A percentile compares a stretch with the other conserved stretches of the same genome.
Evolutionary conservation across 1,140 invertebrate species (phyloP).

Genomic region (Halesus radiatus): DNA sequence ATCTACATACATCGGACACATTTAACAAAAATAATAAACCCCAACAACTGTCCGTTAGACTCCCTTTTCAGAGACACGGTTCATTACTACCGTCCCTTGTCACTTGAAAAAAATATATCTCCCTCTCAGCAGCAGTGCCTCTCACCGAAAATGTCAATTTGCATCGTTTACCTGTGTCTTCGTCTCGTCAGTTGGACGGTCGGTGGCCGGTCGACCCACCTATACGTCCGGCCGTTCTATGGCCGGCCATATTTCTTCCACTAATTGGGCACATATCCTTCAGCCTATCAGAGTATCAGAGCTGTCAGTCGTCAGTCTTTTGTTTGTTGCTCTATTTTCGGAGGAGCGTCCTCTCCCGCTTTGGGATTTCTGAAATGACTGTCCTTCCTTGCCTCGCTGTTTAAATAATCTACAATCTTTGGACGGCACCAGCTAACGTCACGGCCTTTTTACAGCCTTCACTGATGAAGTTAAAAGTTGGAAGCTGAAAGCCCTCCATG

Average conservation of each 20-base stretch:
- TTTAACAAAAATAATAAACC: too few relatives aligned
- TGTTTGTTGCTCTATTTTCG: constrained; percentile 45
- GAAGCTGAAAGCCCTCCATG: too few relatives aligned
- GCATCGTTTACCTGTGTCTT: constrained; percentile 27
- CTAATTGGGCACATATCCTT: constrained; percentile 45
- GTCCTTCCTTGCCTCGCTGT: background rate
- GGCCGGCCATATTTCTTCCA: constrained; percentile 45
- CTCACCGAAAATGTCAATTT: constrained; percentile 24
- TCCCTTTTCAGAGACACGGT: background rate
- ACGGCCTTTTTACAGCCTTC: constrained; percentile 4
- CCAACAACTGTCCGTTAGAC: background rate
- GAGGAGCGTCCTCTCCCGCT: background rate
- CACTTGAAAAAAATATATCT: background rate
- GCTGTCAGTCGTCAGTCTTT: constrained; percentile 37
- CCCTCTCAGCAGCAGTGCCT: too few relatives aligned
- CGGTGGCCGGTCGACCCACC: background rate
- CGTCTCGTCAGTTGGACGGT: background rate
- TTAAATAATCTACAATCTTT: constrained; percentile 39
- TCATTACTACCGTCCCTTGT: too few relatives aligned
- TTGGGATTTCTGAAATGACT: constrained; percentile 29
- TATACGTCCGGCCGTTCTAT: background rate
- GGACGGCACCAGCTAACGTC: constrained; percentile 14
- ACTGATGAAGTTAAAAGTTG: too few relatives aligned
- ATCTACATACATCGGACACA: too few relatives aligned
- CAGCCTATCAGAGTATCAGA: constrained; percentile 45